A percentile compares a stretch with the other conserved stretches of the same genome.
These are phyloP conservation scores for Sphaeridia pumilis DNA, from an alignment of 2,888 invertebrate genomes.

Conservation along the genomic window DNA sequence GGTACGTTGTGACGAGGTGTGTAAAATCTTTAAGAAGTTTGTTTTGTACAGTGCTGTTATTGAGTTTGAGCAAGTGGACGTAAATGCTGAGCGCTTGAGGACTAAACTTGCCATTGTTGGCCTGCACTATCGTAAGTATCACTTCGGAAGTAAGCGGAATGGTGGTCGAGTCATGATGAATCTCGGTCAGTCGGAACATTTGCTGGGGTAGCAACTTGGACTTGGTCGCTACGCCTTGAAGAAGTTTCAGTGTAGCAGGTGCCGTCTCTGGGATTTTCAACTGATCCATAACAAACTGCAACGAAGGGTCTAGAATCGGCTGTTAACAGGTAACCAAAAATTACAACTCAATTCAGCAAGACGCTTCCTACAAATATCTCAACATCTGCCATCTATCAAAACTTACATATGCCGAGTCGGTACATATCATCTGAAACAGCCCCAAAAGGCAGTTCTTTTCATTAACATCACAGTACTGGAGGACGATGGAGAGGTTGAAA, in stretches of 20 bases:
- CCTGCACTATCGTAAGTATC: constrained; percentile 9
- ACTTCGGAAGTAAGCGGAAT: constrained; percentile 12
- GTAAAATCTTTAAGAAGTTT: constrained; percentile 13
- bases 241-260: constrained; percentile 6
- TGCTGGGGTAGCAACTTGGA: constrained; percentile 14
- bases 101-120: constrained; percentile 13
- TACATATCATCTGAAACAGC: constrained; percentile 69
- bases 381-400: too few species aligned
- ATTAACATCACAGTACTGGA: constrained; percentile 71
- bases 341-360: too few species aligned
- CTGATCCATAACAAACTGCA: constrained; percentile 13
- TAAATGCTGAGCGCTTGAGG: constrained; percentile 10
- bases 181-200: constrained; percentile 5
- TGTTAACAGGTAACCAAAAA: too few species aligned
- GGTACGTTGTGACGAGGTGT: constrained; percentile 9
- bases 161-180: constrained; percentile 10
- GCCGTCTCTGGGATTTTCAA: constrained; percentile 14
- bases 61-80: constrained; percentile 11
- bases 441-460: constrained; percentile 75
- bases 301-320: constrained; percentile 7
- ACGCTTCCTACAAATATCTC: too few species aligned
- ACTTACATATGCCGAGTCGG: background rate
- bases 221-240: constrained; percentile 4
- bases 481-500: constrained; percentile 63
- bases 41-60: constrained; percentile 15